phyloP scores from a whole-genome alignment of 2,113 vertebrate species.

The Callospermophilus lateralis region DNA sequence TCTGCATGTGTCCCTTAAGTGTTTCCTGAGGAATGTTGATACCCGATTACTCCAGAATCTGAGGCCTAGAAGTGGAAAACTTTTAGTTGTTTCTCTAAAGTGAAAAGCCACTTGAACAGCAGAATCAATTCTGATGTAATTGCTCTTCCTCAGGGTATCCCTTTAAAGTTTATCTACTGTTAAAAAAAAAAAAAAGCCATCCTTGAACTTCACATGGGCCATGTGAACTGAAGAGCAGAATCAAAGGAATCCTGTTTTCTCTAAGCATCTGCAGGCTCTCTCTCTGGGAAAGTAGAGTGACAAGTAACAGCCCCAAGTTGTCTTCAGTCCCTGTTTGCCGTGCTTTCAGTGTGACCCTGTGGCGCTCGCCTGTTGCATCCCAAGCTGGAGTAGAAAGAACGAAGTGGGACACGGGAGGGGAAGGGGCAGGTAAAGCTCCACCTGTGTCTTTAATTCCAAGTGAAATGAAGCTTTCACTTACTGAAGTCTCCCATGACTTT shows the following conservation, averaged over 20 bases:
- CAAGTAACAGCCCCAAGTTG: neutral
- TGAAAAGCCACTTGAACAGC: conserved; percentile 50
- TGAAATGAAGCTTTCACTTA: neutral
- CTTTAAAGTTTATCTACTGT: conserved; percentile 50
- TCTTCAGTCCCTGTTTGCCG: neutral
- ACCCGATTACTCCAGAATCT: conserved; percentile 21
- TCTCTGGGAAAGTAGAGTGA: neutral
- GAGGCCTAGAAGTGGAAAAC: conserved; percentile 49
- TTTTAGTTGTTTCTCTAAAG: conserved; percentile 68
- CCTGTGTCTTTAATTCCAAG: neutral
- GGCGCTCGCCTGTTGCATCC: accelerated
- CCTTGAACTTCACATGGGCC: neutral
- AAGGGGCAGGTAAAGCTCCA: neutral
- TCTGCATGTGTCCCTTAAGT: neutral
- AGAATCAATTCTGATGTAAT: conserved; percentile 67
- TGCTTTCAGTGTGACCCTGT: neutral
- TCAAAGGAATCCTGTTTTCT: conserved; percentile 18
- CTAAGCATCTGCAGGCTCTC: neutral
- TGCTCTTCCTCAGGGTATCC: conserved; percentile 16
- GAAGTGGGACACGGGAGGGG: neutral
- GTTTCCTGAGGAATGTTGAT: neutral
- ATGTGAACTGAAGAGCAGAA: neutral
- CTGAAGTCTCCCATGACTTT: neutral
- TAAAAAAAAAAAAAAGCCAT: neutral
- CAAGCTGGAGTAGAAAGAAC: accelerated